phyloP scores from a whole-genome alignment of 23 tunicate genomes.

The Oikopleura albicans region DNA sequence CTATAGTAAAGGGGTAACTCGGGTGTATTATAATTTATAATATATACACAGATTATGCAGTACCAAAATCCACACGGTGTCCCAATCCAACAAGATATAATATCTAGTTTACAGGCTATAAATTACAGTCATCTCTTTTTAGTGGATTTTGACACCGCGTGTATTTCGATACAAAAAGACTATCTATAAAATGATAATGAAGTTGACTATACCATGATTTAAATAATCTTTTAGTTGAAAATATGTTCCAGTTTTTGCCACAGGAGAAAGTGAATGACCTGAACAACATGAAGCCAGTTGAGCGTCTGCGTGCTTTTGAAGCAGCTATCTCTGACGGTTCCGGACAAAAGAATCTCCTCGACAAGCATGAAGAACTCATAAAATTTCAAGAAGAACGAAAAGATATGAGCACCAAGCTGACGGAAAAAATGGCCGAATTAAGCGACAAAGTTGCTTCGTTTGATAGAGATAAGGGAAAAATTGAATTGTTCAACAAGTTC shows the following conservation, averaged over 20 bases:
- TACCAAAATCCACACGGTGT: too few relatives aligned
- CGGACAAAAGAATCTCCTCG: background rate
- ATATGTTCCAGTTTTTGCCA: constrained; percentile 62
- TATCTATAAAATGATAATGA: too few relatives aligned
- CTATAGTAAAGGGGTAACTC: too few relatives aligned
- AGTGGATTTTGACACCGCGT: too few relatives aligned
- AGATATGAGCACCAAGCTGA: background rate
- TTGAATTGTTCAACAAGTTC: background rate
- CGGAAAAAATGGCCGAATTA: background rate
- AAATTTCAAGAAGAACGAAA: too few relatives aligned
- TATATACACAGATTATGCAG: too few relatives aligned
- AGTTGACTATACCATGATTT: too few relatives aligned
- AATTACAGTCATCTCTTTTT: too few relatives aligned
- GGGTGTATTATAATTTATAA: too few relatives aligned
- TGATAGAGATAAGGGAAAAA: background rate
- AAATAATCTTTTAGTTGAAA: constrained; percentile 41
- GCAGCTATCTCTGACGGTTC: background rate
- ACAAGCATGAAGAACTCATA: background rate
- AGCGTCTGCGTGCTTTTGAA: background rate
- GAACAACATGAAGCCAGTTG: background rate
- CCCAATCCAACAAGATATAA: too few relatives aligned
- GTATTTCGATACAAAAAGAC: too few relatives aligned
- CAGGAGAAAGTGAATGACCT: constrained; percentile 75
- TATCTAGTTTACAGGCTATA: too few relatives aligned
- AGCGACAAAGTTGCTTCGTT: background rate